phyloP scores from a whole-genome alignment of 2,888 invertebrate species.

The Ellobium chinense region DNA sequence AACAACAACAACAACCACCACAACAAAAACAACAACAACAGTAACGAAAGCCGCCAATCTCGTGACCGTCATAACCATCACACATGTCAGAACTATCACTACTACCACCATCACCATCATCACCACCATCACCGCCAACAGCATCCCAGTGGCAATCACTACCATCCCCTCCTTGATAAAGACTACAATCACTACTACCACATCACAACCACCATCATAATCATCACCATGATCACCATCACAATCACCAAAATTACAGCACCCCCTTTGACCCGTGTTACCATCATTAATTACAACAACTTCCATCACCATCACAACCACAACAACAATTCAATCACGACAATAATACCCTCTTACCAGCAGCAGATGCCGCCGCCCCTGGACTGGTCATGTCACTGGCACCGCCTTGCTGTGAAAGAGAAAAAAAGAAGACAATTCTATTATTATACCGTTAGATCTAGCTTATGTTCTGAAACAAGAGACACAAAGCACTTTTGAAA shows the following conservation, averaged over 20 bases:
- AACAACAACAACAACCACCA: conserved; percentile 13
- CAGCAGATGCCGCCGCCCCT: conserved; percentile 40
- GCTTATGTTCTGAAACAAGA: too few relatives aligned
- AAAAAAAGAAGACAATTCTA: not conserved
- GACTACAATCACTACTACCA: not conserved
- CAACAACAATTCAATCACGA: too few relatives aligned
- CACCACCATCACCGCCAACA: not conserved
- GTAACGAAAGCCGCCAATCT: not conserved
- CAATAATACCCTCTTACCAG: too few relatives aligned
- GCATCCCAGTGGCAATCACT: conserved; percentile 5
- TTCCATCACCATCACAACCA: too few relatives aligned
- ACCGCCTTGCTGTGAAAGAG: conserved; percentile 45
- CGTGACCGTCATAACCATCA: conserved; percentile 2
- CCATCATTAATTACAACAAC: too few relatives aligned
- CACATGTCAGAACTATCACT: not conserved
- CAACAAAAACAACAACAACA: not conserved
- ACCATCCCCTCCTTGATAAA: not conserved
- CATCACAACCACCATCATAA: too few relatives aligned
- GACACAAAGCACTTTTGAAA: too few relatives aligned
- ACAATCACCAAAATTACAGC: too few relatives aligned
- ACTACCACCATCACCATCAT: conserved; percentile 10
- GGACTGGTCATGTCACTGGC: conserved; percentile 51
- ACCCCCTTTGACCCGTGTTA: not conserved
- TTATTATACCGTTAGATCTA: too few relatives aligned
- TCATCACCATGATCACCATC: too few relatives aligned